Conservation (phyloP, 2,797 vertebrate genomes). For the Acanthornis magna region DNA sequence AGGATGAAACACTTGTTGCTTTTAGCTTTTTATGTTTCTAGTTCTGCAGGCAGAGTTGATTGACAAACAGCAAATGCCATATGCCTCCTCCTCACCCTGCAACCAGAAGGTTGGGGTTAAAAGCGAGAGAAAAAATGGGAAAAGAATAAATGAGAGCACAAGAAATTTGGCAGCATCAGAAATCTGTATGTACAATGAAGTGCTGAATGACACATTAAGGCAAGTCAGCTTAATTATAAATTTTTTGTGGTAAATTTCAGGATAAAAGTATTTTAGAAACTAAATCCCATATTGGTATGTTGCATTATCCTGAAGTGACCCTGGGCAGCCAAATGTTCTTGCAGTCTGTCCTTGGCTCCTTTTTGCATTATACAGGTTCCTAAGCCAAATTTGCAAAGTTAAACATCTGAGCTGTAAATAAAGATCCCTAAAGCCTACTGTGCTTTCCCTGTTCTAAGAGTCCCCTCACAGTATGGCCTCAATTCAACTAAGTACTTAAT, state of each 20-base stretch:
- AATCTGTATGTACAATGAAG: background rate
- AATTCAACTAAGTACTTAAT: constrained; percentile 51
- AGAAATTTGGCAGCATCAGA: background rate
- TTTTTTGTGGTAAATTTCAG: background rate
- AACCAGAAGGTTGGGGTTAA: constrained; percentile 35
- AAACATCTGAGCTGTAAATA: constrained; percentile 62
- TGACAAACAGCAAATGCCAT: constrained; percentile 28
- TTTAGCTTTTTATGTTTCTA: background rate
- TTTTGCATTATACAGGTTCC: constrained; percentile 13
- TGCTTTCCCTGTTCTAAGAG: constrained; percentile 21
- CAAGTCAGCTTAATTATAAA: background rate
- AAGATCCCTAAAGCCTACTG: constrained; percentile 48
- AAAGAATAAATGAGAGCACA: background rate
- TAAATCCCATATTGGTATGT: background rate
- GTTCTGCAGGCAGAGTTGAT: constrained; percentile 2
- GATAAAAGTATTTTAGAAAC: background rate
- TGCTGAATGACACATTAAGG: background rate
- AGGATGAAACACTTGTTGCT: background rate
- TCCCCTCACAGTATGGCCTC: constrained; percentile 37
- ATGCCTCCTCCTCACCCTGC: constrained; percentile 11
- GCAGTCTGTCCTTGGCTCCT: constrained; percentile 48
- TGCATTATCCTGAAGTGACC: constrained; percentile 51
- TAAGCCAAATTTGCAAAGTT: constrained; percentile 48
- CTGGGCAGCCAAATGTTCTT: constrained; percentile 50
- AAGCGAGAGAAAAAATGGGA: background rate